Evolutionary conservation across 2,113 vertebrate species (phyloP).

Genomic region (Cinclus cinclus): DNA sequence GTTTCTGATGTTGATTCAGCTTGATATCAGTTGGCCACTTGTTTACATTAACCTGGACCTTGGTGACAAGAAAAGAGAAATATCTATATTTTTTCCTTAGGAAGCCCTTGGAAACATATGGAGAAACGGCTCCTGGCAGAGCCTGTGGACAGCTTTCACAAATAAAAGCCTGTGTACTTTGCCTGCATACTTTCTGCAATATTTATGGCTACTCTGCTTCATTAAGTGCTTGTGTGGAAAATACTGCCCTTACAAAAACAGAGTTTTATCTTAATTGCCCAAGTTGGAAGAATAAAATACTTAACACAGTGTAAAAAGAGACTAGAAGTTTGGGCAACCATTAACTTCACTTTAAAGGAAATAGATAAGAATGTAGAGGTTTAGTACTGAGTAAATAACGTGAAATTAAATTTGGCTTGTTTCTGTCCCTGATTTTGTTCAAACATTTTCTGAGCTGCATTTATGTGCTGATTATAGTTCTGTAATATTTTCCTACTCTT

Average conservation of each 20-base stretch:
- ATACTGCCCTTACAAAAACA: background rate
- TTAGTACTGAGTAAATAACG: background rate
- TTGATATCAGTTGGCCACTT: background rate
- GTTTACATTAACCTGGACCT: background rate
- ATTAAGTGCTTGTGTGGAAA: conserved; percentile 7
- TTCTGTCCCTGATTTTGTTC: background rate
- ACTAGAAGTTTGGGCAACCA: background rate
- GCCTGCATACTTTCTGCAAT: background rate
- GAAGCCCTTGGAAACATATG: background rate
- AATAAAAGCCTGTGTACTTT: background rate
- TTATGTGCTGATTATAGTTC: background rate
- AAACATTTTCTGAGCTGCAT: background rate
- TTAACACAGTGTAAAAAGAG: background rate
- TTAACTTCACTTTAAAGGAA: conserved; percentile 12
- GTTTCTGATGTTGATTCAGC: conserved; percentile 26
- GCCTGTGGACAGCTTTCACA: background rate
- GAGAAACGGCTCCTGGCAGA: background rate
- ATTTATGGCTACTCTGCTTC: background rate
- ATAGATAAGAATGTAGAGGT: background rate
- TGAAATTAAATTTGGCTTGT: background rate
- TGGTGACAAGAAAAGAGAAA: background rate
- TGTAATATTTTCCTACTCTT: background rate
- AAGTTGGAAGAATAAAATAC: background rate
- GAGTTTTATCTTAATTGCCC: conserved; percentile 13
- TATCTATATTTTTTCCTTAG: background rate